These are phyloP conservation scores for Ooceraea biroi DNA, from an alignment of 1,140 invertebrate species.

Conservation along the genomic window DNA sequence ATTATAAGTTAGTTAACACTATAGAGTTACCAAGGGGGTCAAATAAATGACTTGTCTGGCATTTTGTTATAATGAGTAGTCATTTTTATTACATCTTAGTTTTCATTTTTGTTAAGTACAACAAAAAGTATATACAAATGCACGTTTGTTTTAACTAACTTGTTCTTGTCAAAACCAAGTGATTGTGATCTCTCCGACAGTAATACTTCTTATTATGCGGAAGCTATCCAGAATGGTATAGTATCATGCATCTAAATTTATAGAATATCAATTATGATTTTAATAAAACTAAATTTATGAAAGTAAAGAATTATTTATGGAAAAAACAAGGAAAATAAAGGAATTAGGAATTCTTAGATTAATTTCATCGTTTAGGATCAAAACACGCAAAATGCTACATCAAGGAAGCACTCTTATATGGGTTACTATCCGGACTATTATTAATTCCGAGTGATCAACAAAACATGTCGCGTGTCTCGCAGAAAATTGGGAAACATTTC, in stretches of 20 bases:
- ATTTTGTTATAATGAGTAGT: too few species aligned
- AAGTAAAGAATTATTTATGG: not conserved
- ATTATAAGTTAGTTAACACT: too few species aligned
- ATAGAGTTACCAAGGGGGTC: too few species aligned
- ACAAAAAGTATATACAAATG: too few species aligned
- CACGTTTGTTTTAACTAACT: too few species aligned
- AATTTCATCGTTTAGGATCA: not conserved
- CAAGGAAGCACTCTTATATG: constrained; percentile 63
- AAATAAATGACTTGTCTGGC: too few species aligned
- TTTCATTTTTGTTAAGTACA: too few species aligned
- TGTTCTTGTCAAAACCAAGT: too few species aligned
- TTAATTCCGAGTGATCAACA: constrained; percentile 60
- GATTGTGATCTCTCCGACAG: too few species aligned
- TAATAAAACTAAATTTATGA: not conserved
- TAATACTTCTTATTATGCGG: constrained; percentile 20
- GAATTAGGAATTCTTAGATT: not conserved
- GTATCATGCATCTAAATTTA: not conserved
- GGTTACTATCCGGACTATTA: constrained; percentile 64
- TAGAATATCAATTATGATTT: not conserved
- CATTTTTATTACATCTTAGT: too few species aligned
- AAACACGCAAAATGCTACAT: constrained; percentile 61
- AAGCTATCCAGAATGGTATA: constrained; percentile 34
- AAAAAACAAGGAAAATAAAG: not conserved
- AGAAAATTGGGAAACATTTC: constrained; percentile 7
- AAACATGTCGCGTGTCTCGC: constrained; percentile 39